Evolutionary conservation across 2,797 vertebrate genomes (phyloP).

Genomic region (Crocidura indochinensis): DNA sequence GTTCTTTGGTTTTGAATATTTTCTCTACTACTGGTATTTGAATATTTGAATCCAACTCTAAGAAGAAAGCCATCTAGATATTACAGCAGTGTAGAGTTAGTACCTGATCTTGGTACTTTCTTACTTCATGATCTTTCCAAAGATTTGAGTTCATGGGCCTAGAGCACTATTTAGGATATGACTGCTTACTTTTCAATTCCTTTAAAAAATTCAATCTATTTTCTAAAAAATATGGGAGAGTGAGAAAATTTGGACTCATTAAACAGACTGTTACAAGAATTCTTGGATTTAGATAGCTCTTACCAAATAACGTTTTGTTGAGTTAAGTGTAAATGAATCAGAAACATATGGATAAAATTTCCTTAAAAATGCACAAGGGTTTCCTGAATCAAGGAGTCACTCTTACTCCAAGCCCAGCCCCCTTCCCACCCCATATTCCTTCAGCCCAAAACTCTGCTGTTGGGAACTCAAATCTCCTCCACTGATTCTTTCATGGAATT

Average conservation of each 20-base stretch:
- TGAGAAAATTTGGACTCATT: constrained; percentile 67
- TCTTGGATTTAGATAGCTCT: constrained; percentile 75
- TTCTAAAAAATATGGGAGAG: constrained; percentile 56
- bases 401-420: not conserved
- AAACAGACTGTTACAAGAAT: constrained; percentile 68
- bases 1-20: too few species aligned
- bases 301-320: constrained; percentile 81
- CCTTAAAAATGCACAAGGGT: constrained; percentile 73
- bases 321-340: constrained; percentile 86
- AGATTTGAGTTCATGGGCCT: constrained; percentile 46
- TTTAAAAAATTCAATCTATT: not conserved
- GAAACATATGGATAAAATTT: constrained; percentile 84
- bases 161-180: constrained; percentile 59
- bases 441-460: constrained; percentile 28
- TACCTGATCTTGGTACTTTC: not conserved
- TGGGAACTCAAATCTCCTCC: constrained; percentile 43
- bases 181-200: constrained; percentile 65
- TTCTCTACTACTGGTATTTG: not conserved
- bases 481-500: constrained; percentile 11
- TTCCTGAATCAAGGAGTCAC: constrained; percentile 65
- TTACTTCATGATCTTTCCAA: constrained; percentile 62
- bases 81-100: not conserved
- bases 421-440: not conserved
- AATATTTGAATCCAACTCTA: not conserved
- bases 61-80: constrained; percentile 8